Percentiles rank a stretch among this genome's conserved stretches.
These are phyloP conservation scores for Machaerirhynchus nigripectus DNA, from an alignment of 2,113 vertebrate genomes.

Conservation along the genomic window DNA sequence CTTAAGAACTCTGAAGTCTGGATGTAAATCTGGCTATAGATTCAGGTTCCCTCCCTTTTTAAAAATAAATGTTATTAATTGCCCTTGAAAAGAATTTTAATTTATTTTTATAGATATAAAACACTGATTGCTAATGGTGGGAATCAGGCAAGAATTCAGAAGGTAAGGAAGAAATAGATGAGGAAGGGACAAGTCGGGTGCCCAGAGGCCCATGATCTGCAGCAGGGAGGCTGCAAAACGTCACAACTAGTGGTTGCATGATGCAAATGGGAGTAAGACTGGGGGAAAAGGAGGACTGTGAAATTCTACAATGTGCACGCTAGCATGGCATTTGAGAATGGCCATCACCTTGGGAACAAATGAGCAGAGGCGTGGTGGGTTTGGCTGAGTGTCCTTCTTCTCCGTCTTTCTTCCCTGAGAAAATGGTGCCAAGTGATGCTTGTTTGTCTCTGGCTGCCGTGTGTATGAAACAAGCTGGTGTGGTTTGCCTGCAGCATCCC, in stretches of 20 bases:
- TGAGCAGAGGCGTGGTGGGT: fast-evolving
- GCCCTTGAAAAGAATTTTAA: not conserved
- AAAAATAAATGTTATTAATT: not conserved
- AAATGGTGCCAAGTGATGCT: not conserved
- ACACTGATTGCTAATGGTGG: not conserved
- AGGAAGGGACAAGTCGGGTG: not conserved
- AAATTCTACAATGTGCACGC: not conserved
- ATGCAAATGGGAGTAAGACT: not conserved
- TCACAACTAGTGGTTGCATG: not conserved
- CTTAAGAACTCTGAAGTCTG: not conserved
- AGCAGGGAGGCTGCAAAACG: not conserved
- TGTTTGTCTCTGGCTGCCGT: not conserved
- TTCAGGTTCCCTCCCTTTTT: not conserved
- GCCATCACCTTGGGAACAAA: not conserved
- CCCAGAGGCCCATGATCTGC: not conserved
- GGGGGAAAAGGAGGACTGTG: not conserved
- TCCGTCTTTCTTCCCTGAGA: not conserved
- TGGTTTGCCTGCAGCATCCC: not conserved
- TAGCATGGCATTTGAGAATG: not conserved
- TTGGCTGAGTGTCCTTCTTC: not conserved
- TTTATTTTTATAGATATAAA: not conserved
- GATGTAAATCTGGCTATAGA: not conserved
- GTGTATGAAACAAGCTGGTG: not conserved
- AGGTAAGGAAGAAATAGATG: not conserved
- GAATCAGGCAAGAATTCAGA: not conserved